Conservation (phyloP, 1,140 invertebrate species). For the Gonioctena quinquepunctata region DNA sequence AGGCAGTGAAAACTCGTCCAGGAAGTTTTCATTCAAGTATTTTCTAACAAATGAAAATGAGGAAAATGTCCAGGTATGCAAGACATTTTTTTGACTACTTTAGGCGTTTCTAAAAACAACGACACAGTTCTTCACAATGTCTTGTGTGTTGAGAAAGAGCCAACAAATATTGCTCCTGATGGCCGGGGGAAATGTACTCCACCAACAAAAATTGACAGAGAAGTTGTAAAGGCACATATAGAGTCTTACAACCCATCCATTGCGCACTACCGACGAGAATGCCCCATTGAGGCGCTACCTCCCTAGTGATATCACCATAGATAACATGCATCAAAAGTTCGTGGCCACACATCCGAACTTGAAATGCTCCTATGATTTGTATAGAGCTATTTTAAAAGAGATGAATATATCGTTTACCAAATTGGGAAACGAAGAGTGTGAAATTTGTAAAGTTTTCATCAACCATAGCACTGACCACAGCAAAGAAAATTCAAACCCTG, state of each 20-base stretch:
- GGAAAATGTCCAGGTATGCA: too few relatives aligned
- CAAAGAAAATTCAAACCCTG: not conserved
- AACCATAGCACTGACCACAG: not conserved
- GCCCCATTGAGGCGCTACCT: slow-evolving; percentile 44
- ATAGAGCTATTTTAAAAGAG: not conserved
- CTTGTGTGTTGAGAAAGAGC: too few relatives aligned
- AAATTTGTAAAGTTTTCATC: slow-evolving; percentile 2
- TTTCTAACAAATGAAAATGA: too few relatives aligned
- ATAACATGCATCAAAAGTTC: slow-evolving; percentile 2
- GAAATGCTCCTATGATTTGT: not conserved
- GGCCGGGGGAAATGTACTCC: too few relatives aligned
- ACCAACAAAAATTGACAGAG: too few relatives aligned
- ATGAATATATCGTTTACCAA: slow-evolving; percentile 23
- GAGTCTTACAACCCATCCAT: slow-evolving; percentile 39
- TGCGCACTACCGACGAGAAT: slow-evolving; percentile 46
- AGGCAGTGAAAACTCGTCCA: too few relatives aligned
- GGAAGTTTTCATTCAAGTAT: too few relatives aligned
- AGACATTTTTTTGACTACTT: too few relatives aligned
- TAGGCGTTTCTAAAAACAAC: too few relatives aligned
- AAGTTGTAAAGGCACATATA: too few relatives aligned
- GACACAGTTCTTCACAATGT: too few relatives aligned
- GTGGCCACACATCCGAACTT: not conserved
- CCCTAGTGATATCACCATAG: slow-evolving; percentile 27
- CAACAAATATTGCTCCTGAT: too few relatives aligned
- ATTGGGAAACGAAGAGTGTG: slow-evolving; percentile 18